Percentiles rank a stretch among this genome's conserved stretches.
These are phyloP conservation scores for Parascotia fuliginaria DNA, from an alignment of 2,888 invertebrate species.

Conservation along the genomic window DNA sequence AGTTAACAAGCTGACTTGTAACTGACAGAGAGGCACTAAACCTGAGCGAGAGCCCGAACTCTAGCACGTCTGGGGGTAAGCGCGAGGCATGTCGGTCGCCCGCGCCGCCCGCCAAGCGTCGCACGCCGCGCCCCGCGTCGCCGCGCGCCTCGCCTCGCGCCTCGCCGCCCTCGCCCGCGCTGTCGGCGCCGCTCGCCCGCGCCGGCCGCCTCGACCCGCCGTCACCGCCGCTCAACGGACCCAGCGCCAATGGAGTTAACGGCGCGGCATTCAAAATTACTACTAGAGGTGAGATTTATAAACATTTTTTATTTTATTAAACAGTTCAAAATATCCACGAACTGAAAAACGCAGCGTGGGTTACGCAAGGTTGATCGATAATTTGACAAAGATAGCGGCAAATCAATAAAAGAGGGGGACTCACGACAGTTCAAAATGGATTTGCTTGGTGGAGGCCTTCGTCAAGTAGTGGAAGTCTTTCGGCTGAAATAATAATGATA, in stretches of 20 bases:
- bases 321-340: too few relatives aligned
- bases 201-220: constrained; percentile 29
- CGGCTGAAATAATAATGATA: too few relatives aligned
- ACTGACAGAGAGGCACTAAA: constrained; percentile 92
- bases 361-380: too few relatives aligned
- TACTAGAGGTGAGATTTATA: constrained; percentile 92
- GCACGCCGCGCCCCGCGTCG: constrained; percentile 68
- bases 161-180: constrained; percentile 37
- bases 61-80: constrained; percentile 69
- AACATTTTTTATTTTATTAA: too few relatives aligned
- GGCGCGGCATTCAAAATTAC: constrained; percentile 94
- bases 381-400: too few relatives aligned
- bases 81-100: constrained; percentile 81
- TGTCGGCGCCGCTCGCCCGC: constrained; percentile 41
- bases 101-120: constrained; percentile 88
- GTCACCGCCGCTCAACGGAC: constrained; percentile 34
- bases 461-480: too few relatives aligned
- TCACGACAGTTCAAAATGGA: too few relatives aligned
- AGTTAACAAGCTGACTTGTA: constrained; percentile 27
- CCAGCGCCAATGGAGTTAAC: constrained; percentile 34
- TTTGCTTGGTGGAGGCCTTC: too few relatives aligned
- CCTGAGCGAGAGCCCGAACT: constrained; percentile 88
- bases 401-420: too few relatives aligned
- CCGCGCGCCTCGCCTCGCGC: constrained; percentile 65
- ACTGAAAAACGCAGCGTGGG: too few relatives aligned